Percentiles rank a stretch among this genome's conserved stretches.
phyloP scores from a whole-genome alignment of 2,797 vertebrate species.

The Sarcophilus harrisii region DNA sequence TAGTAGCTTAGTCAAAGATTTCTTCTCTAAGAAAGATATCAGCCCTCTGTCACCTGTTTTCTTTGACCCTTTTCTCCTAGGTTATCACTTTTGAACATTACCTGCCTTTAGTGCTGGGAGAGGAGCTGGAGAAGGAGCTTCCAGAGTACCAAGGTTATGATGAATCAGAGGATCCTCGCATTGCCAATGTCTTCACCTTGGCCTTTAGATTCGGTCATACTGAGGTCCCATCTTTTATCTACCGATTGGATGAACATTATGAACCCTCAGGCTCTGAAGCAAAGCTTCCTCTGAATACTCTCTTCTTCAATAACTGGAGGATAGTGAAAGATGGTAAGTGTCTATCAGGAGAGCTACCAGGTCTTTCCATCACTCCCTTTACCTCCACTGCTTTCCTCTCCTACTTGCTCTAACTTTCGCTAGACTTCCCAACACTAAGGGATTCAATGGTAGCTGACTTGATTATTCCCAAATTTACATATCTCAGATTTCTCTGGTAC shows the following conservation, averaged over 20 bases:
- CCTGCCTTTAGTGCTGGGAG: slow-evolving; percentile 88
- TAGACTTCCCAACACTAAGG: not conserved
- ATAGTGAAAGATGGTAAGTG: slow-evolving; percentile 86
- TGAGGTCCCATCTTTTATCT: slow-evolving; percentile 87
- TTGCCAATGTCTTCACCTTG: slow-evolving; percentile 91
- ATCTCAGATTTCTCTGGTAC: not conserved
- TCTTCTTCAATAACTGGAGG: slow-evolving; percentile 92
- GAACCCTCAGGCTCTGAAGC: slow-evolving; percentile 80
- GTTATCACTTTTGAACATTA: slow-evolving; percentile 90
- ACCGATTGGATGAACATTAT: slow-evolving; percentile 85
- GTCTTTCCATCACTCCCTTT: not conserved
- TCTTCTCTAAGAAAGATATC: not conserved
- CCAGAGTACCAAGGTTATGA: slow-evolving; percentile 88
- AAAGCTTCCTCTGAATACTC: slow-evolving; percentile 84
- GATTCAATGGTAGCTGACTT: not conserved
- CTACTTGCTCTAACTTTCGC: not conserved
- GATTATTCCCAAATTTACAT: not conserved
- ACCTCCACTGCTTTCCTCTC: not conserved
- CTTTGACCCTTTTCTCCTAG: slow-evolving; percentile 77
- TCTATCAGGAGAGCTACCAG: not conserved
- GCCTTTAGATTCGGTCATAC: slow-evolving; percentile 92
- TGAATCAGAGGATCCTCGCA: slow-evolving; percentile 86
- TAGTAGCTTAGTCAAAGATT: not conserved
- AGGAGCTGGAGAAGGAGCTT: slow-evolving; percentile 75
- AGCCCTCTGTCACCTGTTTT: not conserved